Evolutionary conservation across 2,113 vertebrate species (phyloP).

Genomic region (Erythrolamprus reginae): DNA sequence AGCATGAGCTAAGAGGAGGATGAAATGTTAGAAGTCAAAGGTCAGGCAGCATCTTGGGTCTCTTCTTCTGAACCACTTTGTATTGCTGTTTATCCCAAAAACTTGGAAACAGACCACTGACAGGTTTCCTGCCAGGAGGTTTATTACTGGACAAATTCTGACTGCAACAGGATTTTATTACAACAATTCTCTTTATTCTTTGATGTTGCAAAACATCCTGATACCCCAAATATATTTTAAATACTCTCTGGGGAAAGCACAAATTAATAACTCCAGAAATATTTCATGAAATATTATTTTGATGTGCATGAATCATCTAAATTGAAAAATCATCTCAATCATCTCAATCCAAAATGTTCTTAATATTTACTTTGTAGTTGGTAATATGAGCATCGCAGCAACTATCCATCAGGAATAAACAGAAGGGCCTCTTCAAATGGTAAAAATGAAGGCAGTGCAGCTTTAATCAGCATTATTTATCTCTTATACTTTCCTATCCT

Average conservation of each 20-base stretch:
- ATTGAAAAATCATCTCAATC: constrained; percentile 24
- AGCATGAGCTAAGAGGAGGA: constrained; percentile 41
- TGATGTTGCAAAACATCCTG: constrained; percentile 51
- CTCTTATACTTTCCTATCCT: not conserved
- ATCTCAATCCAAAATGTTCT: not conserved
- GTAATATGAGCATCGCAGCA: not conserved
- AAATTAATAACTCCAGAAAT: constrained; percentile 51
- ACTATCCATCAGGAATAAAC: not conserved
- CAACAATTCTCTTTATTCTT: constrained; percentile 55
- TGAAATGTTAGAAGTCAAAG: constrained; percentile 57
- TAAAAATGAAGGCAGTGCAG: not conserved
- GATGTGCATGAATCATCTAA: constrained; percentile 40
- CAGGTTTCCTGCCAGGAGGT: constrained; percentile 60
- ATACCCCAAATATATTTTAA: constrained; percentile 40
- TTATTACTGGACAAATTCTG: constrained; percentile 51
- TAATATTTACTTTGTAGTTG: not conserved
- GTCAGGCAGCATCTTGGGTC: constrained; percentile 40
- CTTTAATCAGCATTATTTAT: not conserved
- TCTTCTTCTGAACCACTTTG: constrained; percentile 50
- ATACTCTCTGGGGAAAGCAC: constrained; percentile 49
- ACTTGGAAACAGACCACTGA: constrained; percentile 55
- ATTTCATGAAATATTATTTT: constrained; percentile 56
- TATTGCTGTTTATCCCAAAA: constrained; percentile 53
- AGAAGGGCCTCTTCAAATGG: not conserved
- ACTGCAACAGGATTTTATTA: constrained; percentile 53